Base-by-base conservation (phyloP, 1,140 invertebrate genomes). In the Scylla paramamosain region DNA sequence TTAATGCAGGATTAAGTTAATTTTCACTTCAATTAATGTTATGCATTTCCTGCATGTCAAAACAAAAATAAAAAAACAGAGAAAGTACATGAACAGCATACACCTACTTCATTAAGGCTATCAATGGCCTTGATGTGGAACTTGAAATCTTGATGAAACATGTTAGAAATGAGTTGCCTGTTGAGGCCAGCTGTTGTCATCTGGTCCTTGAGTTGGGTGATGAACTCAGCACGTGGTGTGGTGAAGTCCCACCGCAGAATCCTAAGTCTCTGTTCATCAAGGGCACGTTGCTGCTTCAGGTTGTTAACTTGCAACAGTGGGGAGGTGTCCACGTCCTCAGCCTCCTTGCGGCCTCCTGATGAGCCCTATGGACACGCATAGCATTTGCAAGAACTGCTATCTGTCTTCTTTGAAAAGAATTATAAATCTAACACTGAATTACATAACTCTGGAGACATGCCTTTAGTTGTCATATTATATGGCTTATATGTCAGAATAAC, bases 41-140 rank as follows among this genome's bases (percentile, higher is more conserved):
- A 0, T 59, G 52, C 10, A 59, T 20, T 59, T 59, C 16, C 16
- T 4, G 12, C 52, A 59, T 59, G 10, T 59, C 52, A 20, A 59
- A 59, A 59, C 52, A 59, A 12, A 59, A 59, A 20, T 59, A 59
- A 59, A 12, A 4, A 59, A 59, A 59, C 52, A 59, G 86, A 32
- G 48, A 59, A 52, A 31, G 4, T 7, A 90, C 8, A 84, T 14
- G 91, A 90, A 89, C 77, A 93, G 45, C 14, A 31, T 12, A 46
- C 59, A 92, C 95, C 94, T 97, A 98, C 98, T 96, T 99, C 98
- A 92, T 97, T 98, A 31, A 99, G 97, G 0, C 98, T 97, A 97
- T 99, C 99, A 96, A 99, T 98, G 10, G 99, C 99, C 97, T 99
- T 99, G 45, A 99, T 98, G 97, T 99, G 99, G 97, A 98, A 98